phyloP scores from a whole-genome alignment of 2,888 invertebrate species.

The Dynastes hyllus region DNA sequence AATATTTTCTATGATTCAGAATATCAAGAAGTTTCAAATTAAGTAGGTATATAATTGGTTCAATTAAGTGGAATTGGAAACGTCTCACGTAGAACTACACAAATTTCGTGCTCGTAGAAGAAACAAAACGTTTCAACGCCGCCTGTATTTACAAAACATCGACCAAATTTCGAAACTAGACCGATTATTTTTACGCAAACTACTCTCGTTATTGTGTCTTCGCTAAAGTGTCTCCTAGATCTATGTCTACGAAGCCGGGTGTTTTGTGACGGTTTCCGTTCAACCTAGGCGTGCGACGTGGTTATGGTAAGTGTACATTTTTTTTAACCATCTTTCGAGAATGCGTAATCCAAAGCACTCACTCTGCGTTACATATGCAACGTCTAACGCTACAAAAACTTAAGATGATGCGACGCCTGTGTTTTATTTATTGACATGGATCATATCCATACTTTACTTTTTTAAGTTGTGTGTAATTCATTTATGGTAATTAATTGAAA shows the following conservation, averaged over 20 bases:
- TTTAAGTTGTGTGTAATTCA: no score
- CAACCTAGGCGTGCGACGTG: background rate
- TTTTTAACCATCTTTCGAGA: background rate
- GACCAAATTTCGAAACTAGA: slow-evolving; percentile 18
- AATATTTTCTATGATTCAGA: no score
- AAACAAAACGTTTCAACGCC: background rate
- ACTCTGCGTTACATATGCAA: no score
- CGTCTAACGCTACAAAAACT: no score
- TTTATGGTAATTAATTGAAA: no score
- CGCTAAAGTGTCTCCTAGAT: slow-evolving; percentile 6
- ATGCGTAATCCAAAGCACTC: background rate
- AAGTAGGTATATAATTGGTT: no score
- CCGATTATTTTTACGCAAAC: slow-evolving; percentile 29
- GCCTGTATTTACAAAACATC: background rate
- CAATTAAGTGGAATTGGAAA: no score
- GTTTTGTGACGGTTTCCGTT: background rate
- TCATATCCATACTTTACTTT: no score
- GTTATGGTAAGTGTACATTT: slow-evolving; percentile 1
- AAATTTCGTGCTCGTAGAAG: background rate
- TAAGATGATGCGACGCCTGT: no score
- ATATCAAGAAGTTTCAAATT: no score
- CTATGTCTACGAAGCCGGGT: background rate
- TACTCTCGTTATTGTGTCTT: slow-evolving; percentile 7
- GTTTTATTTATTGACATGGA: no score
- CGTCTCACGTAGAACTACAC: no score